Base-by-base conservation (phyloP, 2,888 invertebrate species). In the Bellardia bayeri region DNA sequence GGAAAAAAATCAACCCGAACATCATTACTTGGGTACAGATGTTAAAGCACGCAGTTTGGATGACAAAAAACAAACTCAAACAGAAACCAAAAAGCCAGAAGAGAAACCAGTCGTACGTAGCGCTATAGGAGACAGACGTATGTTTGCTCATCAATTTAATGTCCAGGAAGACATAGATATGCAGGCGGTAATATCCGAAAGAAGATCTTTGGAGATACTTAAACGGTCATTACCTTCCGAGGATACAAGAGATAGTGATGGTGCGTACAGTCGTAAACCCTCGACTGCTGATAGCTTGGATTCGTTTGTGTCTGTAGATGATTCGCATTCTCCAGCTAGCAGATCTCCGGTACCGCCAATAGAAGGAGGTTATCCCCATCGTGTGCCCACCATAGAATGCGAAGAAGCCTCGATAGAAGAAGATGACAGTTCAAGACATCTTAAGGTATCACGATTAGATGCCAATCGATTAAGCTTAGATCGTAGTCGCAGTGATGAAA, bases 31-130 rank as follows among this genome's bases (percentile, higher is more conserved):
- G 1, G 95, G 94, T 40, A 93, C 94, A 0, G 96, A 96, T 92
- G 94, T 96, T 0, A 96, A 96, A 91, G 95, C 96, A 0, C 95
- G 96, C 91, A 96, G 96, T 90, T 94, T 96, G 23, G 96, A 96
- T 90, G 94, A 96, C 89, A 95, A 96, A 90, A 91, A 91, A 58
- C 90, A 91, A 51, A 86, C 87, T 0, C 74, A 89, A 5, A 56
- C 89, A 3, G 92, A 91, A 63, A 91, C 81, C 66, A 92, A 92
- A 64, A 94, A 94, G 82, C 88, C 90, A 3, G 94, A 94, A 54
- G 94, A 94, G 76, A 94, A 95, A 91, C 90, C 91, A 0, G 33
- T 87, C 7, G 51, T 84, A n/a, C 90, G 93, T 16, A 93, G 92
- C 80, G 92, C 92, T 6, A 76, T 93, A 45, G 91, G 91, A 0